These are phyloP conservation scores for Bicyclus anynana DNA, from an alignment of 1,140 invertebrate species.

Conservation along the genomic window DNA sequence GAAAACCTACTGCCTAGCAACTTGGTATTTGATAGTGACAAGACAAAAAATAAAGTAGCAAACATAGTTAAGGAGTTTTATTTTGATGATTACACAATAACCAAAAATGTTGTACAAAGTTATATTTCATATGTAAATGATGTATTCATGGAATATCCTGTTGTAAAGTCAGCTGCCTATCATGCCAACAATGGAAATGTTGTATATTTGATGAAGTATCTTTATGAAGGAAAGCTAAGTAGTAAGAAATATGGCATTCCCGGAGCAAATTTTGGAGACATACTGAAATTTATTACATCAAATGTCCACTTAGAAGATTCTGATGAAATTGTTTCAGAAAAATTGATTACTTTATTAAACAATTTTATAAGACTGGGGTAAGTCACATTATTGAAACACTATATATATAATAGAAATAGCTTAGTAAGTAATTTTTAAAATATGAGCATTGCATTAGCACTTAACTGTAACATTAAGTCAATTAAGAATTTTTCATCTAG, in stretches of 20 bases:
- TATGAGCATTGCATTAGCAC: too few species aligned
- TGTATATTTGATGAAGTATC: constrained; percentile 55
- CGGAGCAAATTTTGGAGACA: constrained; percentile 10
- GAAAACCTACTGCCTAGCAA: constrained; percentile 47
- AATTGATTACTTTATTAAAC: constrained; percentile 38
- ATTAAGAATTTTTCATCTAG: too few species aligned
- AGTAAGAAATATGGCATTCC: constrained; percentile 1
- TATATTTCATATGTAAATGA: constrained; percentile 56
- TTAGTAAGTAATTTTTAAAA: too few species aligned
- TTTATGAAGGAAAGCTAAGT: constrained; percentile 24
- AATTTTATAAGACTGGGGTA: constrained; percentile 61
- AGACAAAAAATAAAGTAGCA: constrained; percentile 33
- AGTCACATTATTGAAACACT: constrained; percentile 17
- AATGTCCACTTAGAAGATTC: constrained; percentile 14
- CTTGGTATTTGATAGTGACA: constrained; percentile 39
- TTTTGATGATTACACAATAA: constrained; percentile 34
- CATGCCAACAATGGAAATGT: constrained; percentile 38
- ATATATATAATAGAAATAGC: too few species aligned
- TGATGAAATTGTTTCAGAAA: constrained; percentile 30
- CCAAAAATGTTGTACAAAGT: constrained; percentile 27
- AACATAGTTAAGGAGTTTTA: constrained; percentile 53
- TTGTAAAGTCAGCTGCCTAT: constrained; percentile 42
- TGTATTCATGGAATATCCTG: constrained; percentile 47
- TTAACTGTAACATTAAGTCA: too few species aligned
- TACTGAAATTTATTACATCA: constrained; percentile 26